phyloP scores from a whole-genome alignment of 2,113 vertebrate species.

The Dasyprocta punctata region DNA sequence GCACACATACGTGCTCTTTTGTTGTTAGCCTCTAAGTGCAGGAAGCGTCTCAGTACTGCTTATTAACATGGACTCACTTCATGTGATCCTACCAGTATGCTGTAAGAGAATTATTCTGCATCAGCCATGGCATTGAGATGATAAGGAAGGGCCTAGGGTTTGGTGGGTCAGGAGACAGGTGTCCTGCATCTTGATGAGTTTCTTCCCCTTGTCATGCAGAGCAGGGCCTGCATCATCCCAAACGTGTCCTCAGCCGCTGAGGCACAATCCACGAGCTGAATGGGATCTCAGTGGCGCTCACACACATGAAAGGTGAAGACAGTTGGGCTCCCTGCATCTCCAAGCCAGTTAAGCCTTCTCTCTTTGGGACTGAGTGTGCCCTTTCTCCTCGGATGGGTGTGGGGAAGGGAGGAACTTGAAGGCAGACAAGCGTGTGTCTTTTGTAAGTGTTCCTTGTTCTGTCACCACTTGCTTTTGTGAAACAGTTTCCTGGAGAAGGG shows the following conservation, averaged over 20 bases:
- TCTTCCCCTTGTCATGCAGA: background rate
- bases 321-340: background rate
- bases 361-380: background rate
- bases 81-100: background rate
- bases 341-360: background rate
- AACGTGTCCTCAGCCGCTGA: background rate
- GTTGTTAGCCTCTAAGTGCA: background rate
- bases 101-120: background rate
- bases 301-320: rapidly evolving
- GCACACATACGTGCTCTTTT: background rate
- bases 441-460: background rate
- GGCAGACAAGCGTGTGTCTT: background rate
- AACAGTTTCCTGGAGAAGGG: background rate
- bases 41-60: background rate
- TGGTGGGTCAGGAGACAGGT: background rate
- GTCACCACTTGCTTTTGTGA: background rate
- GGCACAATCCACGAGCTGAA: background rate
- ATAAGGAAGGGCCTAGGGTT: background rate
- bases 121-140: background rate
- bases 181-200: background rate
- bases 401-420: background rate
- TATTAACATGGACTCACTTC: background rate
- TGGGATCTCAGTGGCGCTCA: background rate
- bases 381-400: background rate
- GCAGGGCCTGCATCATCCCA: background rate